phyloP scores from a whole-genome alignment of 1,140 invertebrate genomes.

The Heterodera carotae region DNA sequence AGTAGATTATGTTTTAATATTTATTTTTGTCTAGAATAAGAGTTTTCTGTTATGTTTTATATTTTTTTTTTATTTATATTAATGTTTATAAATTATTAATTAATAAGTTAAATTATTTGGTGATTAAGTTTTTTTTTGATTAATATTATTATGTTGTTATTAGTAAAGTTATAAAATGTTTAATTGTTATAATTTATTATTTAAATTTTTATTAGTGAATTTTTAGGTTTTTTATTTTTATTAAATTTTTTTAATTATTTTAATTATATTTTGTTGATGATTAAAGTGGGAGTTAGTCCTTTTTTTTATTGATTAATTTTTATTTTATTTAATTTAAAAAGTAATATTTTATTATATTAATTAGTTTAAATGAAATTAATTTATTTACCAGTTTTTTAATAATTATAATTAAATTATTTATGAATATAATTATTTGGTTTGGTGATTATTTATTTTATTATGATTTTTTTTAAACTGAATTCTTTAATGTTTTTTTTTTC shows the following conservation, averaged over 20 bases:
- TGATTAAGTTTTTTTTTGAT: constrained; percentile 8
- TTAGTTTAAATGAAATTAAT: constrained; percentile 8
- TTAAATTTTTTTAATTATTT: constrained; percentile 8
- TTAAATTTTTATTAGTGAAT: constrained; percentile 8
- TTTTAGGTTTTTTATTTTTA: constrained; percentile 8
- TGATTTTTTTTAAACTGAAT: constrained; percentile 8
- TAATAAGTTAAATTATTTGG: constrained; percentile 15
- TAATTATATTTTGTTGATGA: constrained; percentile 8
- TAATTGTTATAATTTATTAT: no score
- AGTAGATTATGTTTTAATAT: constrained; percentile 10
- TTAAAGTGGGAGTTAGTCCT: constrained; percentile 7
- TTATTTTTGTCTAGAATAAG: constrained; percentile 21
- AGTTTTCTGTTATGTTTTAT: constrained; percentile 17
- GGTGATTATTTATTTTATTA: constrained; percentile 8
- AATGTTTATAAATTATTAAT: constrained; percentile 8
- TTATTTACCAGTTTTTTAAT: constrained; percentile 8
- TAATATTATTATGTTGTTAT: constrained; percentile 8
- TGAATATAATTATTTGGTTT: constrained; percentile 8
- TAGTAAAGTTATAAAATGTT: constrained; percentile 8
- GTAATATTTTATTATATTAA: constrained; percentile 8
- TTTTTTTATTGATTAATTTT: constrained; percentile 8
- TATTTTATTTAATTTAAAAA: constrained; percentile 8
- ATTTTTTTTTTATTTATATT: constrained; percentile 23
- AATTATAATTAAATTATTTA: constrained; percentile 8
- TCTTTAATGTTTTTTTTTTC: constrained; percentile 8